phyloP scores from a whole-genome alignment of 2,797 vertebrate species.

The Acrocephalus scirpaceus region DNA sequence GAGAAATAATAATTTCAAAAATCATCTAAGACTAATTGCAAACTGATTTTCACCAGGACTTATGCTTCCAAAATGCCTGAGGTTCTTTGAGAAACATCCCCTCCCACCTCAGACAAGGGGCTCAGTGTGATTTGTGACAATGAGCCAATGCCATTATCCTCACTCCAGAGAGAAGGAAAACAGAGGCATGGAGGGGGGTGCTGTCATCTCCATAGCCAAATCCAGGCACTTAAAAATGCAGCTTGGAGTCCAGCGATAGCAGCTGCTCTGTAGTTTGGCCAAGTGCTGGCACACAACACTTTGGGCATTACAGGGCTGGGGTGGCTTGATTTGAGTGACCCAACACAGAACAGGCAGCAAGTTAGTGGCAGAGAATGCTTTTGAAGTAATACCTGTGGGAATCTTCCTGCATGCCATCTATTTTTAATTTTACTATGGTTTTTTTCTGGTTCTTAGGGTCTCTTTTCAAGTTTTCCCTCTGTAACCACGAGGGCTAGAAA shows the following conservation, averaged over 20 bases:
- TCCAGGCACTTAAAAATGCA: not conserved
- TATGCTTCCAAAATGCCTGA: not conserved
- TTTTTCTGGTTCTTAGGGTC: not conserved
- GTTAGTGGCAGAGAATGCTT: not conserved
- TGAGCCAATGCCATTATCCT: not conserved
- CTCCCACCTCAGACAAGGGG: not conserved
- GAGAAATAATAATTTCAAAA: not conserved
- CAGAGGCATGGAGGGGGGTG: not conserved
- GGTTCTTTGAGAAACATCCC: not conserved
- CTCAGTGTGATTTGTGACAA: not conserved
- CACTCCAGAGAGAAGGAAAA: not conserved
- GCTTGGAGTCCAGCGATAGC: not conserved
- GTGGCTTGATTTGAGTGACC: not conserved
- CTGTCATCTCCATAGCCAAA: not conserved
- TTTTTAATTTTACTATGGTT: constrained; percentile 22
- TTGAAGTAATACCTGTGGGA: not conserved
- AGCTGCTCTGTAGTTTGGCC: not conserved
- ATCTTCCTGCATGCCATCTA: not conserved
- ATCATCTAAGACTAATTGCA: constrained; percentile 17
- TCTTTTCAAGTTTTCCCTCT: not conserved
- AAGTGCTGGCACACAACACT: rapidly evolving
- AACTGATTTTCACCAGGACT: not conserved
- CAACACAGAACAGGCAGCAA: not conserved
- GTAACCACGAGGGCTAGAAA: not conserved
- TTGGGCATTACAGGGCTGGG: not conserved